Base-by-base conservation (phyloP, 2,113 vertebrate species). In the Ciconia boyciana region DNA sequence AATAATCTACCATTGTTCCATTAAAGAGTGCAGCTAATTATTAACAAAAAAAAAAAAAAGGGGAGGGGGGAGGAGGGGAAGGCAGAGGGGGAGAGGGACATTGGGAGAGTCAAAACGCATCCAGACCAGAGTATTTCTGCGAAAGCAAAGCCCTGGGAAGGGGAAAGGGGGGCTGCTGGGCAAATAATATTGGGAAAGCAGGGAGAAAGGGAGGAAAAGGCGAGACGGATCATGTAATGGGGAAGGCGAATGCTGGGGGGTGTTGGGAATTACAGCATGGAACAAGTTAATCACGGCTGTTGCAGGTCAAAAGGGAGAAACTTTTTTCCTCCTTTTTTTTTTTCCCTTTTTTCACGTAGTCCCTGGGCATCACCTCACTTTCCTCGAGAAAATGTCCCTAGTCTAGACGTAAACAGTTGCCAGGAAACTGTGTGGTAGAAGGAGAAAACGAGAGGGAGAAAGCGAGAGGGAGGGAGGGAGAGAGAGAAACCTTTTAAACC, bases 391-490 rank as follows among this genome's bases (percentile, higher is more conserved):
- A 91, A 91, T 77, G 93, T 78, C 52, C 82, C 95, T 57, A 20
- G 95, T 58, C 93, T 77, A 96, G 90, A 95, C 95, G 87, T 84
- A 95, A 93, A 90, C 90, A 87, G 94, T 96, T 98, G 97, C 96
- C 97, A 97, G 96, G 97, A 97, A 97, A 97, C 92, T 97, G 84
- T 36, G 68, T 77, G 89, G 89, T n/a, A 62, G 94, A 83, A 95
- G 79, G 81, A 69, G 90, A 95, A 95, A 90, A 96, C 91, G 89
- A 92, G 88, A 83, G 91, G 82, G 81, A 94, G 74, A 93, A 90
- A 88, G 82, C 57, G 61, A 81, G 85, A 66, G 78, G 77, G 91
- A 94, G 96, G 72, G 72, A 55, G 95, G 95, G 78, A 11, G 89
- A 89, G 83, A 60, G 83, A 87, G 87, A 68, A 92, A 93, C 62